Base-by-base conservation (phyloP, 1,140 invertebrate genomes). In the Papilio polyxenes region DNA sequence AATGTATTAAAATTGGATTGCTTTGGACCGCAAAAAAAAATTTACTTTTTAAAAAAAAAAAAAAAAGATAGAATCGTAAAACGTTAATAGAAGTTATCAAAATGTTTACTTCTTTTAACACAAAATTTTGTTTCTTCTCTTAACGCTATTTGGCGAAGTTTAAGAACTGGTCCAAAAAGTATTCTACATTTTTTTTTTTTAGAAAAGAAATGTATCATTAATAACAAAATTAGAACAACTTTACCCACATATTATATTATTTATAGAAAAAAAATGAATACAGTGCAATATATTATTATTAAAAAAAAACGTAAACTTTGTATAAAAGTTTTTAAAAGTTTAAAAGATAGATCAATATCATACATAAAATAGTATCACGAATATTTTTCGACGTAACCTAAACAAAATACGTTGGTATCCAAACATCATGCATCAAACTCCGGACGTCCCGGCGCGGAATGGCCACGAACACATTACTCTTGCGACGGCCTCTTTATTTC, bases 381-480 rank as follows among this genome's bases (percentile, higher is more conserved):
- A 72, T 72, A 72, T 72, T 72, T 72, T 72, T 15, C 11, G 7
- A 72, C 6, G 65, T 69, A 69, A 69, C 65, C 23, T 13, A 72
- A 76, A 69, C 37, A 37, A 79, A 75, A 62, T 77, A 74, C 62
- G 59, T 37, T 77, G 59, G 80, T 81, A 81, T 75, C 82, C 86
- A 88, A 86, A 86, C 87, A 86, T 85, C 82, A 87, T 87, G 85
- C 85, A 88, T 86, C 86, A 88, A 84, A 85, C 69, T 17, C 81
- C 82, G 82, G 83, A 85, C 82, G 82, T 83, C 83, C 82, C 75
- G 75, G 49, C 37, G 44, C 72, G 40, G 74, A 80, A 80, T 84
- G 81, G 23, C 83, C 51, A 40, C 78, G 13, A 51, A 31, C 31
- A n/a, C 74, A 75, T 40, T 59, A 51, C 81, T 75, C 81, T 31